Evolutionary conservation across 2,113 vertebrate species (phyloP).

Genomic region (Coptodon bakossiorum): DNA sequence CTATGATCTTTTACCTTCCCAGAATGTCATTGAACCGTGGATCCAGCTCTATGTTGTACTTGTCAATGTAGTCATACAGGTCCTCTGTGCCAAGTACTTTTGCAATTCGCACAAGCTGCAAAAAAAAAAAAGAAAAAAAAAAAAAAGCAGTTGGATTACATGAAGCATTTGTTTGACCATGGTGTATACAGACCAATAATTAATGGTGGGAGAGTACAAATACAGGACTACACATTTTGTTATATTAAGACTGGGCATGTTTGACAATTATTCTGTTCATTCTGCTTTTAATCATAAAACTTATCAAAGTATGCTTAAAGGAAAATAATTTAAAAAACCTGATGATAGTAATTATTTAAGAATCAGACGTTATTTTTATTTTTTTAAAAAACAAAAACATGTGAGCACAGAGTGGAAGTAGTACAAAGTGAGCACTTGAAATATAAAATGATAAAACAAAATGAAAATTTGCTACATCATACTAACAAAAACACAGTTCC

Average conservation of each 20-base stretch:
- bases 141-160: neutral
- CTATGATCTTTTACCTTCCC: constrained; percentile 56
- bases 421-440: neutral
- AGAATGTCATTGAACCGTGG: constrained; percentile 78
- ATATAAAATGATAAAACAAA: neutral
- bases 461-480: neutral
- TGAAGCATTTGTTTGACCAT: neutral
- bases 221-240: neutral
- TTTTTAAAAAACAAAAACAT: neutral
- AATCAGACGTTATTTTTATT: neutral
- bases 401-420: neutral
- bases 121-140: neutral
- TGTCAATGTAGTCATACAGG: constrained; percentile 77
- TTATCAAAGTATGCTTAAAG: neutral
- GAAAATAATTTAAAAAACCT: neutral
- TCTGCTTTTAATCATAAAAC: neutral
- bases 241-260: neutral
- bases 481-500: neutral
- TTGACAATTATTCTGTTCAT: neutral
- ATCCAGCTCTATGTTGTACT: constrained; percentile 78
- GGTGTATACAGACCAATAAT: neutral
- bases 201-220: neutral
- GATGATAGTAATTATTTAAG: neutral
- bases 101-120: constrained; percentile 74
- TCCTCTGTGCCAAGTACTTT: constrained; percentile 77